Conservation (phyloP, 2,797 vertebrate genomes). For the Darevskia nairensis region DNA sequence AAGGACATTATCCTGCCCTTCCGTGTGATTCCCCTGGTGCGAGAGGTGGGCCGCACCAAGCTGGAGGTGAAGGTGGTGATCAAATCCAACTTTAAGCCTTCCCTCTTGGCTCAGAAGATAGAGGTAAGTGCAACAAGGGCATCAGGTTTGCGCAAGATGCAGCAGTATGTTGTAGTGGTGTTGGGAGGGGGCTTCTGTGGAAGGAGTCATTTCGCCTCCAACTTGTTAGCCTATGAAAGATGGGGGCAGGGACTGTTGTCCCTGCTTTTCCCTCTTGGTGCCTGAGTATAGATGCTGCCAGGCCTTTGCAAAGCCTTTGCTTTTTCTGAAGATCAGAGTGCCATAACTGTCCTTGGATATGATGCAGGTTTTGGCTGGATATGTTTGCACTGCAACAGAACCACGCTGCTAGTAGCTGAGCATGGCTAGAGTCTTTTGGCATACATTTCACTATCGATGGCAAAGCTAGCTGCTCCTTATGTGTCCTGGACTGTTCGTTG, state of each 20-base stretch:
- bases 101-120: conserved; percentile 98
- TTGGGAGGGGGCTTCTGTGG: background rate
- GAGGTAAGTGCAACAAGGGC: conserved; percentile 83
- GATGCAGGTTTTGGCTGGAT: background rate
- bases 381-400: background rate
- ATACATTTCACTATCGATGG: no score
- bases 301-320: no score
- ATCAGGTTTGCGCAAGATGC: background rate
- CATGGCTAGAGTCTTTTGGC: background rate
- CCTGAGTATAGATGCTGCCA: background rate
- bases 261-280: background rate
- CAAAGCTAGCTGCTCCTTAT: background rate
- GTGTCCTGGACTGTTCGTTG: no score
- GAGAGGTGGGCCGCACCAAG: conserved; percentile 98
- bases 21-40: conserved; percentile 96
- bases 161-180: background rate
- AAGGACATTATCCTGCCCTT: conserved; percentile 99
- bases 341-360: background rate
- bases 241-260: no score
- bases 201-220: background rate
- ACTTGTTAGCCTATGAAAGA: background rate
- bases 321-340: background rate
- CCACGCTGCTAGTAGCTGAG: no score
- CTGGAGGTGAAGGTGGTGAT: conserved; percentile 99
- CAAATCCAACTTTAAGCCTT: conserved; percentile 99